phyloP scores from a whole-genome alignment of 2,797 vertebrate species.

The Cirrhinus mrigala region DNA sequence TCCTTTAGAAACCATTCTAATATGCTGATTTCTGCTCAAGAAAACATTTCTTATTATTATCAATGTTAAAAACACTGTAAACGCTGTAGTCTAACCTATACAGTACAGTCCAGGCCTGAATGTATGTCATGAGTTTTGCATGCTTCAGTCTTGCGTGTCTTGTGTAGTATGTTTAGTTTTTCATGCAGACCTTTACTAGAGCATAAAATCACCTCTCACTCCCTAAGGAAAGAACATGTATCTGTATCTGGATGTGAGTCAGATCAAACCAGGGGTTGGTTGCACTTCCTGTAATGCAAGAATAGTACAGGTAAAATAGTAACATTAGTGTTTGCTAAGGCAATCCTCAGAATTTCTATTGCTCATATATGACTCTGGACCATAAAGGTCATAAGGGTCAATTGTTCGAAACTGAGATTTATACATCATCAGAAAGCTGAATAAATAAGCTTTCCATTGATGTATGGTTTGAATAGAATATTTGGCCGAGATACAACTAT shows the following conservation, averaged over 20 bases:
- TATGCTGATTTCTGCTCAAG: neutral
- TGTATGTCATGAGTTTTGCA: neutral
- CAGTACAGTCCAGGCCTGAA: neutral
- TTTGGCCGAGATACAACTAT: too few relatives aligned
- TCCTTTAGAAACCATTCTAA: neutral
- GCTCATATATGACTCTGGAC: too few relatives aligned
- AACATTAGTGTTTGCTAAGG: neutral
- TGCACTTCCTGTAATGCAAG: neutral
- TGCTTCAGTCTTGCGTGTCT: neutral
- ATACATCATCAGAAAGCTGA: too few relatives aligned
- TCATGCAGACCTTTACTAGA: constrained; percentile 48
- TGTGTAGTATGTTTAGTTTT: constrained; percentile 24
- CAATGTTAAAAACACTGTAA: neutral
- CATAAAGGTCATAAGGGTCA: too few relatives aligned
- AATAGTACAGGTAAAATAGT: neutral
- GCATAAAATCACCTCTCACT: constrained; percentile 51
- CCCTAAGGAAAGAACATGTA: constrained; percentile 17
- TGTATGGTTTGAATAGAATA: too few relatives aligned
- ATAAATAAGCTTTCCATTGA: too few relatives aligned
- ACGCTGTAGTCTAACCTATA: neutral
- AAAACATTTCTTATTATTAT: neutral
- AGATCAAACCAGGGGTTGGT: neutral
- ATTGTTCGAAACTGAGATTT: too few relatives aligned
- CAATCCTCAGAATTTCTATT: neutral
- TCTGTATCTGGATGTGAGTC: neutral